These are phyloP conservation scores for Digitonthophagus gazella DNA, from an alignment of 2,888 invertebrate species.

Conservation along the genomic window DNA sequence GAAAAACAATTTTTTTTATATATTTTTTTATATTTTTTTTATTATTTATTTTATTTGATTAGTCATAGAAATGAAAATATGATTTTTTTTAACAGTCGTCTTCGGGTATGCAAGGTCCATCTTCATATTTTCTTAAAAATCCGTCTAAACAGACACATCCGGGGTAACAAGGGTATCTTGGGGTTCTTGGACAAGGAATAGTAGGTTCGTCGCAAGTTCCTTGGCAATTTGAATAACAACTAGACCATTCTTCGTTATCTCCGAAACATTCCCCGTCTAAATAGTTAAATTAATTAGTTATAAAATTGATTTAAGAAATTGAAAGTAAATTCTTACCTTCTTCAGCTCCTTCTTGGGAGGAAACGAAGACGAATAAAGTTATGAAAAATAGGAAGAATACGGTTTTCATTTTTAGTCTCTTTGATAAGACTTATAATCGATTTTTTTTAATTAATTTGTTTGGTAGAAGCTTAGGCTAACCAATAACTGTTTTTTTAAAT, in stretches of 20 bases:
- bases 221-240: not conserved
- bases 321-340: too few relatives aligned
- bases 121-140: not conserved
- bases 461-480: too few relatives aligned
- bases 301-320: not conserved
- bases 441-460: too few relatives aligned
- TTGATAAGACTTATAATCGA: too few relatives aligned
- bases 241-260: not conserved
- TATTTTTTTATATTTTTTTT: too few relatives aligned
- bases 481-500: too few relatives aligned
- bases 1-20: too few relatives aligned
- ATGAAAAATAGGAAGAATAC: not conserved
- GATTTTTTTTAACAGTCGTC: not conserved
- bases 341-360: not conserved
- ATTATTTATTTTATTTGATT: not conserved
- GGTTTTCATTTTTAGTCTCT: not conserved
- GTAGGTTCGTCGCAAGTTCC: not conserved
- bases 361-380: not conserved
- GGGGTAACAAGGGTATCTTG: not conserved
- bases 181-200: not conserved
- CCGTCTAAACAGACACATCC: not conserved
- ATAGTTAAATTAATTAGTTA: not conserved
- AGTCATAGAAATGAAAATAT: not conserved
- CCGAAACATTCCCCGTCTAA: not conserved
- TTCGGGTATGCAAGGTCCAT: not conserved